Percentiles rank a stretch among this genome's conserved stretches.
Evolutionary conservation across 1,140 invertebrate species (phyloP).

Genomic region (Caerostris extrusa): DNA sequence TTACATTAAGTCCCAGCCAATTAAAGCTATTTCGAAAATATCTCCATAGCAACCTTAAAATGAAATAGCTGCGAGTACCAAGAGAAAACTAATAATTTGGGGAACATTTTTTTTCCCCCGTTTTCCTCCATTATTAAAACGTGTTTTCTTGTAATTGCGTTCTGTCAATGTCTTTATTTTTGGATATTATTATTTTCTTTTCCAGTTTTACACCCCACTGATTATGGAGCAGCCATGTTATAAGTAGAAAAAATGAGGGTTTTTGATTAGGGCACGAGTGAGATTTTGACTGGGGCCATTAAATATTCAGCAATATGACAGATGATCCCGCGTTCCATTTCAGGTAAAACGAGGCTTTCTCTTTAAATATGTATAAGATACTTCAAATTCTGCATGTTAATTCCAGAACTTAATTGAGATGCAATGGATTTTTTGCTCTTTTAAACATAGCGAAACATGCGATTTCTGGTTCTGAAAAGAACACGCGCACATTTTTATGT

Average conservation of each 20-base stretch:
- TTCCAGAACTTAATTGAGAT: slow-evolving; percentile 30
- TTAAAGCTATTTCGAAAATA: slow-evolving; percentile 44
- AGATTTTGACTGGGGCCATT: slow-evolving; percentile 48
- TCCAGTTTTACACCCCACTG: slow-evolving; percentile 34
- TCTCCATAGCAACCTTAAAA: slow-evolving; percentile 45
- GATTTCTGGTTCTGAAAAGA: not conserved
- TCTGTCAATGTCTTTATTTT: slow-evolving; percentile 64
- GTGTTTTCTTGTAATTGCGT: slow-evolving; percentile 63
- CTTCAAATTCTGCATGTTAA: slow-evolving; percentile 58
- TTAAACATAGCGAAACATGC: not conserved
- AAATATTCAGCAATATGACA: slow-evolving; percentile 52
- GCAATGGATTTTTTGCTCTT: slow-evolving; percentile 22
- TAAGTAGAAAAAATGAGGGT: slow-evolving; percentile 30
- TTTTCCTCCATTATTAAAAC: slow-evolving; percentile 54
- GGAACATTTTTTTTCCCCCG: not conserved
- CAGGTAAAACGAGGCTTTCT: not conserved
- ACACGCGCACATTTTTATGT: slow-evolving; percentile 6
- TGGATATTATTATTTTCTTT: slow-evolving; percentile 31
- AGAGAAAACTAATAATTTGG: slow-evolving; percentile 61
- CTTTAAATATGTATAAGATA: slow-evolving; percentile 59
- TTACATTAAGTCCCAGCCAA: slow-evolving; percentile 47
- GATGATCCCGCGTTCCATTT: slow-evolving; percentile 20
- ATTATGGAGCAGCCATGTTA: slow-evolving; percentile 26
- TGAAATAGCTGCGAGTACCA: slow-evolving; percentile 36
- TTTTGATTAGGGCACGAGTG: slow-evolving; percentile 33